A percentile compares a stretch with the other conserved stretches of the same genome.
phyloP scores from a whole-genome alignment of 2,888 invertebrate genomes.

The Chrysodeixis includens region DNA sequence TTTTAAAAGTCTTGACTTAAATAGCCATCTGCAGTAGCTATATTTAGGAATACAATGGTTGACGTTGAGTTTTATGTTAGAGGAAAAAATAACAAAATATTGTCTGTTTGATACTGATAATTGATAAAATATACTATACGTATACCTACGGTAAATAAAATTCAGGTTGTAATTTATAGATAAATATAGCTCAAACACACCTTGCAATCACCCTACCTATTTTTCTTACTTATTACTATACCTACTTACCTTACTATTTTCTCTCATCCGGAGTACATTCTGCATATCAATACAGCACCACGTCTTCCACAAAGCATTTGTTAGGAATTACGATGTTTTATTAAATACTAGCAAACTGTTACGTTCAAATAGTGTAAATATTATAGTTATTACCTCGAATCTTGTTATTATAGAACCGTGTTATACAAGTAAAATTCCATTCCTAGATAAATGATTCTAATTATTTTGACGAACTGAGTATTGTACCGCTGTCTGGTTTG shows the following conservation, averaged over 20 bases:
- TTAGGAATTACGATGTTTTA: not conserved
- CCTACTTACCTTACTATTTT: not conserved
- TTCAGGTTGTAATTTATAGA: too few species aligned
- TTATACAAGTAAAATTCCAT: slow-evolving; percentile 3
- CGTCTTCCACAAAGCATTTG: not conserved
- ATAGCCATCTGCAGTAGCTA: too few species aligned
- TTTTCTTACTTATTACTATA: too few species aligned
- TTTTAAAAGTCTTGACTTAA: too few species aligned
- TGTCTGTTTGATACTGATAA: too few species aligned
- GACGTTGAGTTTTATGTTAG: too few species aligned
- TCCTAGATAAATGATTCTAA: not conserved
- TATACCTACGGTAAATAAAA: too few species aligned
- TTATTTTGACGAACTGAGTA: not conserved
- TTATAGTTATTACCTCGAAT: not conserved
- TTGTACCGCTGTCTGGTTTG: not conserved
- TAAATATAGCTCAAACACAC: too few species aligned
- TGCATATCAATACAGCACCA: not conserved
- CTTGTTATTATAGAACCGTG: not conserved
- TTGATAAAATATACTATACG: too few species aligned
- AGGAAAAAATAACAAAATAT: too few species aligned
- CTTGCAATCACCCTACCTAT: too few species aligned
- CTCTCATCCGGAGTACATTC: not conserved
- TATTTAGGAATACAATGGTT: too few species aligned
- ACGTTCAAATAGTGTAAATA: not conserved
- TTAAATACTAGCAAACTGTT: not conserved